Base-by-base conservation (phyloP, 1,140 invertebrate genomes). In the Glossosoma conforme region DNA sequence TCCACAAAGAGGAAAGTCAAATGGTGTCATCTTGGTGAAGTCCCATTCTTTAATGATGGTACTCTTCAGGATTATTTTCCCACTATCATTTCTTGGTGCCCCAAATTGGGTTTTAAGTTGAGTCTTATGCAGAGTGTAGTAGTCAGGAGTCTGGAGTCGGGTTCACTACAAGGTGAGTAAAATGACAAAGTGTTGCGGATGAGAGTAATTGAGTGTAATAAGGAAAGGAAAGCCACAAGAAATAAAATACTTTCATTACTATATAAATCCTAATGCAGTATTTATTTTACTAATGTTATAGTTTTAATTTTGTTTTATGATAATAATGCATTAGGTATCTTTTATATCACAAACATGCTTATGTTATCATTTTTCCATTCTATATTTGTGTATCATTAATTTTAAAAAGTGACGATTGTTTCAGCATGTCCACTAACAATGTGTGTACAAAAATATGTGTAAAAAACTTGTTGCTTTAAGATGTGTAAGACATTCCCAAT, bases 301-400 rank as follows among this genome's bases (percentile, higher is more conserved):
- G 11, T 25, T 30, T 40, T 45, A 37, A 40, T 32, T 32, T 14
- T n/a, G 33, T 32, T 45, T 45, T 43, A 45, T 52, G 24, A 52
- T 37, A 45, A 51, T 52, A 52, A 48, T 44, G 50, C 56, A 58
- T 58, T 57, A 58, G 56, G 50, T 58, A 53, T 46, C 41, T 54
- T 46, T 48, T 38, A 53, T 58, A 58, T 58, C 56, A 58, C 56
- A 58, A 58, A 58, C 45, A 58, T 58, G 56, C 56, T 53, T 53
- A 45, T 49, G 33, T 21, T 49, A 25, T 49, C 37, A 20, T 43
- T 47, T 40, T 13, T 52, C 49, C 54, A 20, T 37, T 52, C 46
- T 46, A 50, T 58, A 53, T 58, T 52, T 58, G 56, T 52, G 56
- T 53, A 54, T 50, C 46, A 45, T 44, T 40, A 37, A 46, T 40